Evolutionary conservation across 2,113 vertebrate species (phyloP), one percentile per base, ranked within the genome.

Genomic region (Melanostigma gelatinosum): DNA sequence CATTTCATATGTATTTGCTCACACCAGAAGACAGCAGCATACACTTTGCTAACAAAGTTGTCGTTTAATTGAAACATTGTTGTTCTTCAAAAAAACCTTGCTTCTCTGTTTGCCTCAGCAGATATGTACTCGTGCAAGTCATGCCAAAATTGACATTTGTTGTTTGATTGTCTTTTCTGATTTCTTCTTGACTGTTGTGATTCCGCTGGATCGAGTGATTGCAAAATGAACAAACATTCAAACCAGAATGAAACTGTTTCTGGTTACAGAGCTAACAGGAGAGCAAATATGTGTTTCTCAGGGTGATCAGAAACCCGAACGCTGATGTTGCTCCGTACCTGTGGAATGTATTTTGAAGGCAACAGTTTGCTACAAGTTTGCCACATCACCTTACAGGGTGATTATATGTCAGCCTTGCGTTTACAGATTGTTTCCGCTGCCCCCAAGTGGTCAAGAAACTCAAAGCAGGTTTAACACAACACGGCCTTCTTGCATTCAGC

Each of bases 151-250:
- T 86, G 84, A 78, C 77, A 83, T 70, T 50, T 57, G 75, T 32
- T 83, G 63, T 74, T 86, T 81, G 80, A 79, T 84, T 67, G 5
- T 70, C 60, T 81, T 75, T 63, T 80, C 24, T 66, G 52, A 71
- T 70, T 78, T 61, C 18, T 12, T 72, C 48, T 24, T 44, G 55
- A 44, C 27, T 64, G 24, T 62, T 67, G 10, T 60, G 60, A 10
- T 44, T 80, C 65, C 42, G 38, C 54, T 71, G 66, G 22, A 75
- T 77, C 63, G 36, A 62, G 61, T 63, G 60, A 75, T 84, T 75
- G 57, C 54, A 71, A 58, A 11, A 65, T 0, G 2, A 22, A 66
- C 29, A 72, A 52, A 72, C 27, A 75, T 36, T 70, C 50, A 64
- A 72, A 68, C 8, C 71, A 72, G 15, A 57, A 34, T 50, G 8